Percentiles rank a stretch among this genome's conserved stretches.
Conservation (phyloP, 37 sponge, comb jelly and placozoan genomes). For the Chondrilla cf. caribensis region DNA sequence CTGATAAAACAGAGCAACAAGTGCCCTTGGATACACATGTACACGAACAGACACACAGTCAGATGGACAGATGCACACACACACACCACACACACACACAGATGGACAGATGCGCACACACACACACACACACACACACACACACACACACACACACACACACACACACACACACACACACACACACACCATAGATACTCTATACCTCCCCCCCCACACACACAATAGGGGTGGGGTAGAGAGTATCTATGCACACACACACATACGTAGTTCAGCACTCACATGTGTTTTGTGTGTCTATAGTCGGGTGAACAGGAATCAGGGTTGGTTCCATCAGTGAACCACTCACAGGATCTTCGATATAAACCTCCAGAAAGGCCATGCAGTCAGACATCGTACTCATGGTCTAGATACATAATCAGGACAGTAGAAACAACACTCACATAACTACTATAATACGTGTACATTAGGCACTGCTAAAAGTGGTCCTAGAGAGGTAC, state of each 20-base stretch:
- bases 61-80: not conserved
- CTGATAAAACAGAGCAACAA: too few relatives aligned
- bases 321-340: not conserved
- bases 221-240: too few relatives aligned
- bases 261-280: slow-evolving; percentile 1
- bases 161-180: slow-evolving; percentile 1
- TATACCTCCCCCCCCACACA: too few relatives aligned
- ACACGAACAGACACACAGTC: too few relatives aligned
- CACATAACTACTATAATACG: too few relatives aligned
- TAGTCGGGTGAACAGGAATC: slow-evolving; percentile 6
- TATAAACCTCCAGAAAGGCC: slow-evolving; percentile 13
- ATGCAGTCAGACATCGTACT: slow-evolving; percentile 8
- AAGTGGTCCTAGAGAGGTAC: too few relatives aligned
- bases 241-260: too few relatives aligned
- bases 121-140: slow-evolving; percentile 15
- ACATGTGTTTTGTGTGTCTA: slow-evolving; percentile 5
- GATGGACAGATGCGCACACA: not conserved
- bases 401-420: too few relatives aligned
- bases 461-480: too few relatives aligned
- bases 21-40: too few relatives aligned
- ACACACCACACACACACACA: not conserved
- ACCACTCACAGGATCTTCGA: slow-evolving; percentile 14
- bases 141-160: not conserved
- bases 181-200: too few relatives aligned
- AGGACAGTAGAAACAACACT: too few relatives aligned